Evolutionary conservation across 2,113 vertebrate genomes (phyloP).

Genomic region (Silurus asotus): DNA sequence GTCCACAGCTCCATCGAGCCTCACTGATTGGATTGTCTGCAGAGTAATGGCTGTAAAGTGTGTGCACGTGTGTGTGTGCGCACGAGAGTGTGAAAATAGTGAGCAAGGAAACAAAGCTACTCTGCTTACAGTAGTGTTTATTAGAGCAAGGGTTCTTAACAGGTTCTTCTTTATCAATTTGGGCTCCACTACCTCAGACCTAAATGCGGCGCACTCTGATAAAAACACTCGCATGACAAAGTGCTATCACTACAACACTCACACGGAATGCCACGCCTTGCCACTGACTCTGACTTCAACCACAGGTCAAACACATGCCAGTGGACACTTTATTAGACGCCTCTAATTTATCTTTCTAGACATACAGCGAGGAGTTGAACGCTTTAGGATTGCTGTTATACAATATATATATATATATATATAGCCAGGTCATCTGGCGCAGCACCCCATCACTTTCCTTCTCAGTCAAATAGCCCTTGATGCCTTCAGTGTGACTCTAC

Average conservation of each 20-base stretch:
- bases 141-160: background rate
- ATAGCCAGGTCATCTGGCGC: too few species aligned
- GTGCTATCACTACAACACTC: background rate
- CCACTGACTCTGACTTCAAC: background rate
- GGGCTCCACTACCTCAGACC: background rate
- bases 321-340: background rate
- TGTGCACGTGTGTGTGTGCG: background rate
- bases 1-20: background rate
- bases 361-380: background rate
- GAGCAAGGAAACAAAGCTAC: background rate
- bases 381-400: background rate
- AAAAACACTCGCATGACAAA: background rate
- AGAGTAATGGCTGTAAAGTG: slow-evolving; percentile 4
- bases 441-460: too few species aligned
- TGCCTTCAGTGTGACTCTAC: too few species aligned
- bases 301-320: background rate
- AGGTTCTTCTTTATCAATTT: background rate
- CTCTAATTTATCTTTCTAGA: background rate
- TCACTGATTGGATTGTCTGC: slow-evolving; percentile 5
- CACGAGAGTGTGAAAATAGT: background rate
- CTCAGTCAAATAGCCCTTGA: too few species aligned
- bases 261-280: background rate
- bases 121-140: background rate
- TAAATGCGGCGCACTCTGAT: background rate
- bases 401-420: too few species aligned